phyloP scores from a whole-genome alignment of 2,888 invertebrate species.

The Rhodophaea formosa region DNA sequence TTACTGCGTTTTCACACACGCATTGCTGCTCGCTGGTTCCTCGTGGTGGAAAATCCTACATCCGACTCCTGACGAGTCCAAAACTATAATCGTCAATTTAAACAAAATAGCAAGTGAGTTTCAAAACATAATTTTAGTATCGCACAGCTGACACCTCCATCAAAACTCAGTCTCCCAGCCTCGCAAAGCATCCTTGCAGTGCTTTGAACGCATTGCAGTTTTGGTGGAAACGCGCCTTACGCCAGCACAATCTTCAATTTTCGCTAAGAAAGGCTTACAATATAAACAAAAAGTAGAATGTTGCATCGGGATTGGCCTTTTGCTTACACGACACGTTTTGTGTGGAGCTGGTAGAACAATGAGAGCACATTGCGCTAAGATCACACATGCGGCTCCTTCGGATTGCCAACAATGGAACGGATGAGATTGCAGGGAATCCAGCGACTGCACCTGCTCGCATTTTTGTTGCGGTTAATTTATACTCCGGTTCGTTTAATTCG shows the following conservation, averaged over 20 bases:
- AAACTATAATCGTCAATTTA: no score
- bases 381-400: conserved; percentile 63
- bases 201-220: no score
- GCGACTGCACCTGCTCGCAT: conserved; percentile 42
- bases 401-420: conserved; percentile 55
- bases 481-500: conserved; percentile 10
- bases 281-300: conserved; percentile 14
- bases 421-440: conserved; percentile 61
- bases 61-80: no score
- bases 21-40: no score
- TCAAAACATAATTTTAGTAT: no score
- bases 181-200: no score
- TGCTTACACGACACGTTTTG: conserved; percentile 66
- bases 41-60: no score
- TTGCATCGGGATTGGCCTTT: conserved; percentile 47
- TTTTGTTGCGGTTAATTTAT: conserved; percentile 24
- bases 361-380: conserved; percentile 49
- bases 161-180: no score
- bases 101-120: no score
- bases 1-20: no score
- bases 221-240: neutral
- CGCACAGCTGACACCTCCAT: no score
- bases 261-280: conserved; percentile 6
- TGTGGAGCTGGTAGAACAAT: conserved; percentile 56
- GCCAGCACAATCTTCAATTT: conserved; percentile 9